Evolutionary conservation across 2,113 vertebrate species (phyloP).

Genomic region (Plectropomus leopardus): DNA sequence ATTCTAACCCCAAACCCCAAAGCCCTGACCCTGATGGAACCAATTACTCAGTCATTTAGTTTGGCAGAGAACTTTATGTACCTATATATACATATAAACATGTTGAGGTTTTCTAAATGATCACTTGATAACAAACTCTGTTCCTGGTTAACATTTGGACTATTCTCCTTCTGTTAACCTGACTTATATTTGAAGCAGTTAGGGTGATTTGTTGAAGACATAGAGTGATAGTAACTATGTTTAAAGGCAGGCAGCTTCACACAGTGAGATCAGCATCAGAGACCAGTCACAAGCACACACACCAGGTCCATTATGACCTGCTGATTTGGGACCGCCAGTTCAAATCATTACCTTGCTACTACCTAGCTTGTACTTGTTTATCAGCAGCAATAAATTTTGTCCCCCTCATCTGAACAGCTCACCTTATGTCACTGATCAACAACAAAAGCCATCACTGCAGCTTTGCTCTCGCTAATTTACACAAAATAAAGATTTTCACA

Average conservation of each 20-base stretch:
- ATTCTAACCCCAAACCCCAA: no score
- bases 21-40: neutral
- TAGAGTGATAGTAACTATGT: neutral
- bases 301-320: neutral
- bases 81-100: no score
- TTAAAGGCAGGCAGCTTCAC: neutral
- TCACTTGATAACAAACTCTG: neutral
- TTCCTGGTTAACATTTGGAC: neutral
- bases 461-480: neutral
- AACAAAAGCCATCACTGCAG: neutral
- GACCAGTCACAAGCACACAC: neutral
- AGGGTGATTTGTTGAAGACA: neutral
- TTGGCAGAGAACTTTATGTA: neutral
- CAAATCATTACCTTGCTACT: neutral
- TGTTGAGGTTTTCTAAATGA: neutral
- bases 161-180: neutral
- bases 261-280: neutral
- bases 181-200: neutral
- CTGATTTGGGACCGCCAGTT: neutral
- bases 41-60: neutral
- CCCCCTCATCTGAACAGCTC: neutral
- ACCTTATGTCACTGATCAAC: neutral
- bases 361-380: neutral
- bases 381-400: neutral
- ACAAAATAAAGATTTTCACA: slow-evolving; percentile 33